Conservation (phyloP, 2,797 vertebrate genomes). For the Sarcophilus harrisii region DNA sequence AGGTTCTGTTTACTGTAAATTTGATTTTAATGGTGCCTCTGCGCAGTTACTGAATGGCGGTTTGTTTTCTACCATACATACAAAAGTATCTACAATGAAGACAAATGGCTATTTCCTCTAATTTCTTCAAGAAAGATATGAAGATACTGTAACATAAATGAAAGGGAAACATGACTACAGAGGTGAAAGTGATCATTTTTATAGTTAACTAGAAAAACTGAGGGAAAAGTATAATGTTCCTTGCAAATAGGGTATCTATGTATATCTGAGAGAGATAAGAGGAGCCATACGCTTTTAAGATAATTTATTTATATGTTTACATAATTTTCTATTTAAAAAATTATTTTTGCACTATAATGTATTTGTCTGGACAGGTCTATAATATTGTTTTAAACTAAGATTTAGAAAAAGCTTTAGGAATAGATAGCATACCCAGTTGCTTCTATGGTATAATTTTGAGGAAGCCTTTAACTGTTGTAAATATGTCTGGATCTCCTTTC, state of each 20-base stretch:
- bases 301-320: conserved; percentile 36
- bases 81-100: conserved; percentile 84
- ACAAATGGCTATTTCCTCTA: conserved; percentile 82
- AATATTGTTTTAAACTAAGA: neutral
- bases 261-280: neutral
- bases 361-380: neutral
- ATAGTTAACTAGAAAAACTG: conserved; percentile 74
- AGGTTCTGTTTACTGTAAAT: conserved; percentile 89
- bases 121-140: conserved; percentile 81
- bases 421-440: neutral
- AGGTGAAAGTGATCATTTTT: conserved; percentile 66
- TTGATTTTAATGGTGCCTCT: conserved; percentile 88
- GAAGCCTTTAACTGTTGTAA: neutral
- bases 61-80: conserved; percentile 84
- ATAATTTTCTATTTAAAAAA: conserved; percentile 50
- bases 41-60: conserved; percentile 83
- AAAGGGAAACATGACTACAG: conserved; percentile 71
- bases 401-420: neutral
- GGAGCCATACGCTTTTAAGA: neutral
- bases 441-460: neutral
- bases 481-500: neutral
- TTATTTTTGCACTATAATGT: neutral
- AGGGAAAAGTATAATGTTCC: conserved; percentile 56
- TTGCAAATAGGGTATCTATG: conserved; percentile 25
- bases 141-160: conserved; percentile 73